Percentiles rank a stretch among this genome's conserved stretches.
phyloP scores from a whole-genome alignment of 2,797 vertebrate species.

The Peromyscus aztecus region DNA sequence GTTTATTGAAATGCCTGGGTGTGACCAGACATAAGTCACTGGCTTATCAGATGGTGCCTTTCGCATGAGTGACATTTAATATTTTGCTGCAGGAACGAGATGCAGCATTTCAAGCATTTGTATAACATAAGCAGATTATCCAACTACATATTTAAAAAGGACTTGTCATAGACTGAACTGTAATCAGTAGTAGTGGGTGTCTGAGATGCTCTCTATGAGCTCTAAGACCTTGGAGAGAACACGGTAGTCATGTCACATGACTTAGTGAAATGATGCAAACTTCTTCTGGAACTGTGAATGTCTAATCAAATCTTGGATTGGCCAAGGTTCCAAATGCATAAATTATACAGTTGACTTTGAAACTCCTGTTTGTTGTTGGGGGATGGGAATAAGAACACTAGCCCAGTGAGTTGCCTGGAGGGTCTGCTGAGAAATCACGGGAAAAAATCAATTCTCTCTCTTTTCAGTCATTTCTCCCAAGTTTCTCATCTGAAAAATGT shows the following conservation, averaged over 20 bases:
- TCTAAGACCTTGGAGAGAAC: background rate
- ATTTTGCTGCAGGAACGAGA: background rate
- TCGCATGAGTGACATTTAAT: background rate
- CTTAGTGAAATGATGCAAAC: background rate
- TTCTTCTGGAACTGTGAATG: background rate
- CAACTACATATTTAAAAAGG: background rate
- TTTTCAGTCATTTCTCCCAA: no score
- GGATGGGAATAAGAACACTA: background rate
- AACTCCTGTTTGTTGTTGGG: background rate
- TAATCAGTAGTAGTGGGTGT: accelerated
- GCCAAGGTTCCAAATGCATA: background rate
- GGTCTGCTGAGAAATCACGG: background rate
- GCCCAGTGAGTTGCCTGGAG: background rate
- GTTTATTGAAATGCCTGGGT: slow-evolving; percentile 50
- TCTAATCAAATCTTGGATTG: background rate
- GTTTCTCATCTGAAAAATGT: background rate
- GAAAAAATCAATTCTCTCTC: background rate
- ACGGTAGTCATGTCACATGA: background rate
- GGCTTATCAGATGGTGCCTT: slow-evolving; percentile 58
- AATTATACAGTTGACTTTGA: background rate
- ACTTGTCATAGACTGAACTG: background rate
- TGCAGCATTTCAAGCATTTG: background rate
- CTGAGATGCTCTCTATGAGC: background rate
- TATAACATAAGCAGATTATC: background rate
- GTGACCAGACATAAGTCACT: background rate